These are phyloP conservation scores for human (Homo sapiens) DNA, from an alignment of 2,113 vertebrate species.

Conservation along the genomic window GRCh38 chr5:56051001-56051500, in stretches of 20 bases:
- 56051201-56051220: neutral
- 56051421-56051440: neutral
- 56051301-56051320: neutral
- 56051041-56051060: neutral
- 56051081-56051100: neutral
- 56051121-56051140: neutral
- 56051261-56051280: neutral
- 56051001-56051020: neutral
- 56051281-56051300: neutral
- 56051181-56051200: neutral
- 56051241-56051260: neutral
- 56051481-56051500: neutral
- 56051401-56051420: neutral
- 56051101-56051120: neutral
- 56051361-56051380: neutral
- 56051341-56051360: neutral
- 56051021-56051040: neutral
- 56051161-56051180: neutral
- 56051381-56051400: neutral
- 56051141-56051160: constrained; percentile 26
- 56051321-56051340: neutral
- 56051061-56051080: neutral
- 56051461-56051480: neutral
- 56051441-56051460: neutral
- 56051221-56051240: neutral